Evolutionary conservation across 2,888 invertebrate species (phyloP), one percentile per base, ranked within the genome.

Genomic region (Apeira syringaria): DNA sequence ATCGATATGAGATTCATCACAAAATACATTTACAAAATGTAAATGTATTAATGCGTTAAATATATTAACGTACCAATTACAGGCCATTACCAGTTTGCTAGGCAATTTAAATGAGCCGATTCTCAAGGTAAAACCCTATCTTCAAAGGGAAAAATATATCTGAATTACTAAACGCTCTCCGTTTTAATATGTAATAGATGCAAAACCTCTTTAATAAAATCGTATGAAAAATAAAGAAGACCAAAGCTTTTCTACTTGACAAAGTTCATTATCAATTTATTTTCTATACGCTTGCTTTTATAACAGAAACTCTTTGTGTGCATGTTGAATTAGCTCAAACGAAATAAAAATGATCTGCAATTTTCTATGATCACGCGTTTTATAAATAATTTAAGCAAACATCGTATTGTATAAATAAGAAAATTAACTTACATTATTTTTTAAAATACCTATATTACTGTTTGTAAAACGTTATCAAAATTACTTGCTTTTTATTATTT

Each of bases 221-320:
- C 15, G 17, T 47, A 38, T 42, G 24, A 32, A 53, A 50, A 43
- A 35, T 35, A 39, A 45, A 36, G 6, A 34, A 31, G 32, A 46
- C 38, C 34, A 44, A 38, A 51, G 46, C 48, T 44, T 41, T 48
- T 48, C 32, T 17, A 8, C 33, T 32, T 35, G 48, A 33, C 40
- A 71, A 43, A 59, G 51, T 56, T 65, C 70, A 68, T 77, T 71
- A 71, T 74, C 71, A 78, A 76, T 75, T 71, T 71, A 62, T 68
- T 59, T 54, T 60, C 30, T 38, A 43, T 47, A 39, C 44, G 42
- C 45, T 46, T 43, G 56, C 50, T 59, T 61, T 42, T 32, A 28
- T 44, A 42, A 31, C 56, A 50, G 49, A 50, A 34, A 25, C 17
- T 59, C 61, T 64, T 64, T 66, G 62, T 58, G 50, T 59, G 51